Percentiles rank a stretch among this genome's conserved stretches.
phyloP scores from a whole-genome alignment of 2,888 invertebrate genomes.

The Tipula helvola region DNA sequence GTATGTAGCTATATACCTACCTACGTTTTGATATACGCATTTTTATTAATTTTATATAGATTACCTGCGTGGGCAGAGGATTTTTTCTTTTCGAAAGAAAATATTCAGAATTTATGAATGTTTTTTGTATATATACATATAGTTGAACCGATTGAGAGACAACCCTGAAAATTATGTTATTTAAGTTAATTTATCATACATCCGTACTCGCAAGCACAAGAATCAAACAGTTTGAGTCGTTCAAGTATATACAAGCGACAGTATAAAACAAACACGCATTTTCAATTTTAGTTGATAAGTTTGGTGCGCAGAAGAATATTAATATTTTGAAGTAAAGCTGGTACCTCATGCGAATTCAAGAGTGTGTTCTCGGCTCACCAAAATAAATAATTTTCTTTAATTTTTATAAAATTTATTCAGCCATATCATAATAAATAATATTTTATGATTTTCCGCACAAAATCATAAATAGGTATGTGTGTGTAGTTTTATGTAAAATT shows the following conservation, averaged over 20 bases:
- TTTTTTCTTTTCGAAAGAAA: not conserved
- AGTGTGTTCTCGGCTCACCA: not conserved
- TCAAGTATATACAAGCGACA: not conserved
- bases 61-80: not conserved
- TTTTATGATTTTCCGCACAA: not conserved
- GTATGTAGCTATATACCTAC: no score
- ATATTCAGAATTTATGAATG: not conserved
- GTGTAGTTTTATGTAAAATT: not conserved
- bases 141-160: not conserved
- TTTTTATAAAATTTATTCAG: not conserved
- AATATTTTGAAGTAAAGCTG: no score
- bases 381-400: not conserved
- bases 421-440: not conserved
- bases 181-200: not conserved
- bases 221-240: not conserved
- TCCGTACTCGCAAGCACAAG: not conserved
- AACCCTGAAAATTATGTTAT: not conserved
- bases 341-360: not conserved
- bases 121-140: not conserved
- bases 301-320: no score
- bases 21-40: not conserved
- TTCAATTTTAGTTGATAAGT: not conserved
- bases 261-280: not conserved
- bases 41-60: not conserved
- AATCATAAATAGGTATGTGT: not conserved